Conservation (phyloP, 2,888 invertebrate genomes). For the Allygus modestus region DNA sequence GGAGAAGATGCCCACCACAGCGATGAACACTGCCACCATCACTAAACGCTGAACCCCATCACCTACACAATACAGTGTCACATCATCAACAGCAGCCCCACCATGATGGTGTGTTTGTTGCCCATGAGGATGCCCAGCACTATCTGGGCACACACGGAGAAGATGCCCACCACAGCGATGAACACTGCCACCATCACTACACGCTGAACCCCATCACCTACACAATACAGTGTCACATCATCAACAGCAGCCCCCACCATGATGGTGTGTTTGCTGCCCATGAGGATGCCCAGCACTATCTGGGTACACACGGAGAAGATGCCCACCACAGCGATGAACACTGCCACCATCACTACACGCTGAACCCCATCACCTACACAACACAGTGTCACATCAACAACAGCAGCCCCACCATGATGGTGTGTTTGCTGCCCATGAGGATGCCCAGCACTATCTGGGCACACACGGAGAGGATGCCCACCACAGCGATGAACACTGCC, state of each 20-base stretch:
- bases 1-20: too few relatives aligned
- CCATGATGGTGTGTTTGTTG: conserved; percentile 97
- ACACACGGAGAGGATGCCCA: conserved; percentile 96
- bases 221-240: conserved; percentile 36
- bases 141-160: conserved; percentile 97
- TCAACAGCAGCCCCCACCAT: too few relatives aligned
- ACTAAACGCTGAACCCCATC: too few relatives aligned
- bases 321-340: too few relatives aligned
- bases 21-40: too few relatives aligned
- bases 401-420: conserved; percentile 96
- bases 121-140: conserved; percentile 93
- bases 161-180: conserved; percentile 97
- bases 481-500: conserved; percentile 97
- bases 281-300: too few relatives aligned
- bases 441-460: conserved; percentile 94
- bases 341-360: too few relatives aligned
- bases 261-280: too few relatives aligned
- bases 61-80: too few relatives aligned
- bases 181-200: conserved; percentile 97
- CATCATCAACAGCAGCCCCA: conserved; percentile 97
- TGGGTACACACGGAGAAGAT: too few relatives aligned
- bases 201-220: conserved; percentile 95
- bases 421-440: conserved; percentile 95
- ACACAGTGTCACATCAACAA: conserved; percentile 99
- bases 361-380: too few relatives aligned